Evolutionary conservation across 2,797 vertebrate species (phyloP), one percentile per base, ranked within the genome.

Genomic region (Hafferia zeledoni): DNA sequence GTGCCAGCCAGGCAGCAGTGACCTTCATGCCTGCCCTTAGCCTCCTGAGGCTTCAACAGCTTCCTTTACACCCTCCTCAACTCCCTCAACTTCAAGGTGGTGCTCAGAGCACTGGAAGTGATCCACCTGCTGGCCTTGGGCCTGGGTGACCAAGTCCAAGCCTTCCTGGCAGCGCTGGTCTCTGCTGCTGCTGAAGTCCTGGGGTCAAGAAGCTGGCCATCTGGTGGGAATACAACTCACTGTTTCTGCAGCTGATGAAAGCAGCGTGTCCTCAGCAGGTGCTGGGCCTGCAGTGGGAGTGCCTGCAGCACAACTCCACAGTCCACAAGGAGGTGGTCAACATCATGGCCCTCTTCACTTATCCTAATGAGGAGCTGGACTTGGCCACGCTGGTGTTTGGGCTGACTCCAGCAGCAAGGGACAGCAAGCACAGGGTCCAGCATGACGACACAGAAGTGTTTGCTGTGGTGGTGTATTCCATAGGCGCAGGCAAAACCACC

Each of bases 371-470:
- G 82, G 98, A 99, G 94, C 98, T 99, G 79, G 98, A 99, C 91
- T 97, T 99, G 93, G 95, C 98, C 27, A 96, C 95, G 68, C 97
- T 99, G 93, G 98, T 98, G 19, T 98, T 98, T 20, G 98, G 98
- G 78, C 98, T 99, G 41, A 98, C 98, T 2, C 99, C 99, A 6
- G 98, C 97, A 50, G 97, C 99, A 87, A 98, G 97, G 16, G 99
- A 99, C 93, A 89, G 96, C 94, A 99, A 99, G 94, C 97, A 97
- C 90, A 98, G 98, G 85, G 99, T 99, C 12, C 98, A 98, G 17
- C 99, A 99, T 0, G 99, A 98, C 2, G 98, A 99, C 50, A 97
- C 99, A 5, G 99, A 99, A 96, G 98, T 98, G 14, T 99, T 99
- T 83, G 98, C 98, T 6, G 97, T 98, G 43, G 96, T 99, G 55